Conservation (phyloP, 1,140 invertebrate species). For the Metaphire vulgaris region DNA sequence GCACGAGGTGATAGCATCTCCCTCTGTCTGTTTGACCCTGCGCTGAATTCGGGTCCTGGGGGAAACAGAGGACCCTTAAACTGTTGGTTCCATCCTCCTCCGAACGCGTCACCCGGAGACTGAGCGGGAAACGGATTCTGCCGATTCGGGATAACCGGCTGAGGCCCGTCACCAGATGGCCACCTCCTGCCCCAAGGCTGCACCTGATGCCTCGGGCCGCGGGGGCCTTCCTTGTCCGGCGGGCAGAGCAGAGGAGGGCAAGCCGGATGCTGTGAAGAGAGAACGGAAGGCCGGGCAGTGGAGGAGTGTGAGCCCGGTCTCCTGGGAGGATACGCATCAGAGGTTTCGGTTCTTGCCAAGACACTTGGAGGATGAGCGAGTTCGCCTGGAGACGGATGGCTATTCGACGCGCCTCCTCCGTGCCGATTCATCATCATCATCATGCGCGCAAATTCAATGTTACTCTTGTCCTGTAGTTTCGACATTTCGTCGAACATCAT, state of each 20-base stretch:
- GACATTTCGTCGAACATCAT: conserved; percentile 17
- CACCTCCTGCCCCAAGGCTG: neutral
- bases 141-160: neutral
- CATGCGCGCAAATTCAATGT: conserved; percentile 9
- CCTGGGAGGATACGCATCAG: neutral
- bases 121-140: neutral
- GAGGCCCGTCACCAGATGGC: neutral
- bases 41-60: neutral
- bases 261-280: neutral
- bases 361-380: neutral
- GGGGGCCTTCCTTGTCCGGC: neutral
- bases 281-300: neutral
- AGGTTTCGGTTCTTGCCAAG: neutral
- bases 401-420: neutral
- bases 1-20: neutral
- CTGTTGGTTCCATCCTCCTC: neutral
- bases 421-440: neutral
- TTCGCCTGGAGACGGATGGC: neutral
- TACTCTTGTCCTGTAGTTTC: conserved; percentile 15
- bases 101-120: neutral
- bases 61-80: neutral
- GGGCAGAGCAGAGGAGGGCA: neutral
- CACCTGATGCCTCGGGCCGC: neutral
- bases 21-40: neutral
- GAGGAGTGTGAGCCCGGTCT: neutral